phyloP scores from a whole-genome alignment of 2,797 vertebrate genomes.

The Ptychadena robeensis region DNA sequence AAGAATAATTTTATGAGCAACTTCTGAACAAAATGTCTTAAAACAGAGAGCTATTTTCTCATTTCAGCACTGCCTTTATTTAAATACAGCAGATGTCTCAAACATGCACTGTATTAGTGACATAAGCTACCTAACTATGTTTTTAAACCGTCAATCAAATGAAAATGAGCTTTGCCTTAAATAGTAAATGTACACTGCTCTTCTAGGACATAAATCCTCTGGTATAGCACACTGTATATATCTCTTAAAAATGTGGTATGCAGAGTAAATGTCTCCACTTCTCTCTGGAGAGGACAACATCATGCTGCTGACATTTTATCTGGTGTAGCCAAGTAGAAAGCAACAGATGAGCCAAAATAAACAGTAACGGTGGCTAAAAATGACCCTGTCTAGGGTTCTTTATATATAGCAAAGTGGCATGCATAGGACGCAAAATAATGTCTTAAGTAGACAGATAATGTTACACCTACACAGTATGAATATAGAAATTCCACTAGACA shows the following conservation, averaged over 20 bases:
- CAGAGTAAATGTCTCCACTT: neutral
- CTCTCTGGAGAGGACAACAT: neutral
- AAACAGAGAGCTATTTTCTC: neutral
- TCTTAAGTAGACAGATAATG: slow-evolving; percentile 11
- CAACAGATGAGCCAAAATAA: slow-evolving; percentile 14
- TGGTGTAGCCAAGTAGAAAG: slow-evolving; percentile 6
- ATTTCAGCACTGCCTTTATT: slow-evolving; percentile 27
- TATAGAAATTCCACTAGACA: neutral
- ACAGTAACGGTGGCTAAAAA: slow-evolving; percentile 37
- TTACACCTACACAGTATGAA: slow-evolving; percentile 16
- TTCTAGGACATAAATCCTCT: slow-evolving; percentile 35
- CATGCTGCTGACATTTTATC: slow-evolving; percentile 35
- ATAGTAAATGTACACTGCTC: neutral
- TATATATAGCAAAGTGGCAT: slow-evolving; percentile 28
- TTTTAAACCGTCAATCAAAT: slow-evolving; percentile 30
- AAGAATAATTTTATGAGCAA: too few relatives aligned
- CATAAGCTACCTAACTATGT: slow-evolving; percentile 14
- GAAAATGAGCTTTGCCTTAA: slow-evolving; percentile 1
- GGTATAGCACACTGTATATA: slow-evolving; percentile 10
- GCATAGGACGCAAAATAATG: slow-evolving; percentile 8
- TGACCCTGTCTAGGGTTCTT: neutral
- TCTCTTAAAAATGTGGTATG: slow-evolving; percentile 8
- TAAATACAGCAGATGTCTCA: slow-evolving; percentile 40
- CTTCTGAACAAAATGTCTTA: neutral
- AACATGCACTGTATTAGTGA: neutral